Percentiles rank a stretch among this genome's conserved stretches.
phyloP scores from a whole-genome alignment of 1,140 invertebrate species.

The Lithobius niger region DNA sequence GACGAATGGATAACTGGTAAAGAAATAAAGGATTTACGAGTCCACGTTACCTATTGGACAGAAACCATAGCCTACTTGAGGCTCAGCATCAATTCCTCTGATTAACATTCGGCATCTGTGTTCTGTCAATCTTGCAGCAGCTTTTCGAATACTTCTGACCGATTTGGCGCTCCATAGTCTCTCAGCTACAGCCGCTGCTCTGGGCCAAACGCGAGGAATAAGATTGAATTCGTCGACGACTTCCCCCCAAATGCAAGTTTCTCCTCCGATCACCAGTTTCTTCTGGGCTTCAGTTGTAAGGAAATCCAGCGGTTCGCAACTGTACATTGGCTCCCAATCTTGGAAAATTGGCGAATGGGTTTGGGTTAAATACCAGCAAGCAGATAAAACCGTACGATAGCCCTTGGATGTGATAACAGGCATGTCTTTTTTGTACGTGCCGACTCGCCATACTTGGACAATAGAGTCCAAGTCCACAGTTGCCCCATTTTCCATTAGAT shows the following conservation, averaged over 20 bases:
- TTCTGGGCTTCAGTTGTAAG: slow-evolving; percentile 19
- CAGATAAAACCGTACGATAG: slow-evolving; percentile 50
- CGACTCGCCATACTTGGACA: slow-evolving; percentile 35
- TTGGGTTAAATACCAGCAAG: slow-evolving; percentile 76
- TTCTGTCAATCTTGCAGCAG: slow-evolving; percentile 33
- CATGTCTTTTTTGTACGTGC: slow-evolving; percentile 17
- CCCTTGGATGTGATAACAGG: slow-evolving; percentile 40
- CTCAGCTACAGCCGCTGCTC: slow-evolving; percentile 70
- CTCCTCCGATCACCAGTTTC: slow-evolving; percentile 26
- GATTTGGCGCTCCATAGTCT: slow-evolving; percentile 52
- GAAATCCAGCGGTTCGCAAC: slow-evolving; percentile 57
- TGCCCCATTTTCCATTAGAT: slow-evolving; percentile 70
- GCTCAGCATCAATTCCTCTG: slow-evolving; percentile 57
- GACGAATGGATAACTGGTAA: too few species aligned
- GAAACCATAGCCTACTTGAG: slow-evolving; percentile 37
- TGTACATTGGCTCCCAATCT: slow-evolving; percentile 65
- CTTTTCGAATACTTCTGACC: slow-evolving; percentile 35
- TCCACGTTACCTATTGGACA: slow-evolving; percentile 26
- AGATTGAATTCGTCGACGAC: slow-evolving; percentile 31
- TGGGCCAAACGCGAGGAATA: slow-evolving; percentile 49
- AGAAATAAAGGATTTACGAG: too few species aligned
- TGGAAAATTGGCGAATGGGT: slow-evolving; percentile 46
- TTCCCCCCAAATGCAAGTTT: slow-evolving; percentile 31
- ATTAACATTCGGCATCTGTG: slow-evolving; percentile 26
- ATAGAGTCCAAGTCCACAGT: slow-evolving; percentile 32